Evolutionary conservation across 2,888 invertebrate genomes (phyloP).

Genomic region (Drosophila demipolita): DNA sequence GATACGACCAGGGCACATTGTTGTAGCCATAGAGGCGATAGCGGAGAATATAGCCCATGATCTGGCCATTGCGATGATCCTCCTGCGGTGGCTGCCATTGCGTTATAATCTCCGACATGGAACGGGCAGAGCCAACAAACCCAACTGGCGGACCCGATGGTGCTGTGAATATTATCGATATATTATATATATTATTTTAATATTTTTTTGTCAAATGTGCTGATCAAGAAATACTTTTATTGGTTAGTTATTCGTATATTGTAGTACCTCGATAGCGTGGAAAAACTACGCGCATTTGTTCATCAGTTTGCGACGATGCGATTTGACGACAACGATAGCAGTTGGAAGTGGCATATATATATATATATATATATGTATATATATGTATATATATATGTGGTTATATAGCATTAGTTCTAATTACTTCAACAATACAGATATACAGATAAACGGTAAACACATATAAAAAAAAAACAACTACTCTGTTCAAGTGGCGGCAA

Average conservation of each 20-base stretch:
- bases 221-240: slow-evolving; percentile 10
- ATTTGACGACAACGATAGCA: slow-evolving; percentile 75
- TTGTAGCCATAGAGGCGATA: slow-evolving; percentile 97
- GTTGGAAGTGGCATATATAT: slow-evolving; percentile 66
- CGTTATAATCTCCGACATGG: slow-evolving; percentile 97
- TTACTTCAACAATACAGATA: slow-evolving; percentile 9
- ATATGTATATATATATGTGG: slow-evolving; percentile 54
- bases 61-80: slow-evolving; percentile 97
- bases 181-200: not conserved
- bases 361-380: slow-evolving; percentile 47
- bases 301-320: slow-evolving; percentile 53
- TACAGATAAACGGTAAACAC: not conserved
- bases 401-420: slow-evolving; percentile 67
- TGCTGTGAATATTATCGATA: slow-evolving; percentile 86
- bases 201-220: not conserved
- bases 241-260: not conserved
- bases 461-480: not conserved
- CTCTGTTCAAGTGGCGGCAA: not conserved
- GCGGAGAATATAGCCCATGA: slow-evolving; percentile 96
- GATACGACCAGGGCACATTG: slow-evolving; percentile 95
- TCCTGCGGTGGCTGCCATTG: slow-evolving; percentile 98
- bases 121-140: slow-evolving; percentile 97
- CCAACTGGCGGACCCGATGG: slow-evolving; percentile 98
- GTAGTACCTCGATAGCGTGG: slow-evolving; percentile 85
- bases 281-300: slow-evolving; percentile 83